A percentile compares a stretch with the other conserved stretches of the same genome.
Evolutionary conservation across 2,113 vertebrate genomes (phyloP).

Genomic region (Myotis brandtii): DNA sequence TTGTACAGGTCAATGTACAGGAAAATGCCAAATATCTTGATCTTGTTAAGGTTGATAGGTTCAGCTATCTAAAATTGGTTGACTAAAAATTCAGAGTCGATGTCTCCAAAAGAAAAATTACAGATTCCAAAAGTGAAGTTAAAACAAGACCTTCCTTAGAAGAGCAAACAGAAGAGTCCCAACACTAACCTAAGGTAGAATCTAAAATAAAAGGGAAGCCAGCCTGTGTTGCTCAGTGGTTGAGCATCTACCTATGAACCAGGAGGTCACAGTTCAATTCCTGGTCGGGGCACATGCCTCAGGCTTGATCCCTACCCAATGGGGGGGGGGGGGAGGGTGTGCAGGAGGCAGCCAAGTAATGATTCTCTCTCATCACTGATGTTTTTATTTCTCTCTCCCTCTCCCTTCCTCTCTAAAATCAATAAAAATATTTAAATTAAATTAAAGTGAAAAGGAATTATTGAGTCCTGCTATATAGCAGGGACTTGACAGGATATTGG

Average conservation of each 20-base stretch:
- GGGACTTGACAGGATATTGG: neutral
- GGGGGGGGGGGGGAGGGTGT: no score
- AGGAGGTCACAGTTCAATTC: no score
- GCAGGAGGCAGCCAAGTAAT: no score
- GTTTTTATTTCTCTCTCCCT: no score
- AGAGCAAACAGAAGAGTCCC: neutral
- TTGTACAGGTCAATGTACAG: neutral
- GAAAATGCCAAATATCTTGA: neutral
- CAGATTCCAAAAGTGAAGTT: neutral
- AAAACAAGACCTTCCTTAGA: neutral
- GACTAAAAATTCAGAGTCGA: neutral
- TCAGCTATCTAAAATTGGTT: neutral
- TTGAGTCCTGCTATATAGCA: neutral
- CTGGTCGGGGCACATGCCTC: no score
- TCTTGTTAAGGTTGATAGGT: neutral
- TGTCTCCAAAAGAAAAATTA: neutral
- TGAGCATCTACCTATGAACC: no score
- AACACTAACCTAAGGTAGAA: neutral
- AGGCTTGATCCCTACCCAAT: no score
- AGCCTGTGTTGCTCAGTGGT: no score
- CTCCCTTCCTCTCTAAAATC: no score
- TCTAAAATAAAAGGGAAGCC: neutral
- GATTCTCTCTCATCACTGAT: no score
- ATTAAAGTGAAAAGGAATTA: neutral
- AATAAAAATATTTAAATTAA: neutral